phyloP scores from a whole-genome alignment of 1,140 invertebrate species.

The Vollenhovia emeryi region DNA sequence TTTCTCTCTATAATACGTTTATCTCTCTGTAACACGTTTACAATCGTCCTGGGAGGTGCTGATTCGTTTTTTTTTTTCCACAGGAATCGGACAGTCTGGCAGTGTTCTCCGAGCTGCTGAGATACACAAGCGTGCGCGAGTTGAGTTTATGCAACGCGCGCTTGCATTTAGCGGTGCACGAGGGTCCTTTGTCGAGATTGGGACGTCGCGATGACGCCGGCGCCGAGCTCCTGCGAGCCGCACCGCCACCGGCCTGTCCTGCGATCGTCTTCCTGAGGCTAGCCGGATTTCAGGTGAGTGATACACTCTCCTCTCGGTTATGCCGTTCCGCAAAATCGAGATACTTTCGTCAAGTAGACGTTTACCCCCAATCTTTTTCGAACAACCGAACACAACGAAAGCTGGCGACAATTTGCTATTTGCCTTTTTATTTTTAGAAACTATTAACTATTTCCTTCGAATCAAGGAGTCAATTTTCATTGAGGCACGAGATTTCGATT shows the following conservation, averaged over 20 bases:
- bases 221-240: slow-evolving; percentile 79
- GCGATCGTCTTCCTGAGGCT: slow-evolving; percentile 85
- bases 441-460: background rate
- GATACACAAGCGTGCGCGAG: slow-evolving; percentile 83
- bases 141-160: slow-evolving; percentile 84
- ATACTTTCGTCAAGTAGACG: background rate
- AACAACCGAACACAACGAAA: background rate
- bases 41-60: too few relatives aligned
- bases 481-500: background rate
- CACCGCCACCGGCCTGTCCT: slow-evolving; percentile 78
- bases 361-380: background rate
- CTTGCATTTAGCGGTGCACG: slow-evolving; percentile 83
- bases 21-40: too few relatives aligned
- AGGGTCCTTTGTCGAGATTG: slow-evolving; percentile 81
- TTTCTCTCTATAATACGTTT: background rate
- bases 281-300: slow-evolving; percentile 84
- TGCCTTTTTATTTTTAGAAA: background rate
- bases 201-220: slow-evolving; percentile 82
- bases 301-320: background rate
- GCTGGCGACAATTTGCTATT: background rate
- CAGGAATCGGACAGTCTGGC: slow-evolving; percentile 84
- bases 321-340: background rate
- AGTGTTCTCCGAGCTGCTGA: slow-evolving; percentile 82
- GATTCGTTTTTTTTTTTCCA: background rate
- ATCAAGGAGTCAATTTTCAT: background rate